These are phyloP conservation scores for Channallabes apus DNA, from an alignment of 2,797 vertebrate genomes.

Conservation along the genomic window DNA sequence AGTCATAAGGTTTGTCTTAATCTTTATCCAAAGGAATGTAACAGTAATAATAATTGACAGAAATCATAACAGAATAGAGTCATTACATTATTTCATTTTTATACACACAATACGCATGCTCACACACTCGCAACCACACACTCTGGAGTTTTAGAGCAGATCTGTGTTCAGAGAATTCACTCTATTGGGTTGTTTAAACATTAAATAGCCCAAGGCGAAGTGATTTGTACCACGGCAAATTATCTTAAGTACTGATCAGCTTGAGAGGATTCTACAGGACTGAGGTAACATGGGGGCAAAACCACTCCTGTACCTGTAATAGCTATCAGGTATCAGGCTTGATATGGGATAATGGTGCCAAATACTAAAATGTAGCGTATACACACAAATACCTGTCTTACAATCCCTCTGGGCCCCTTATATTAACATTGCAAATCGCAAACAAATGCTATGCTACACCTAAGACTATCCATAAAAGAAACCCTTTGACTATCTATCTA, in stretches of 20 bases:
- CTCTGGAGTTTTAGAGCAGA: slow-evolving; percentile 59
- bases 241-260: slow-evolving; percentile 73
- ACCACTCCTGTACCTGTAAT: slow-evolving; percentile 65
- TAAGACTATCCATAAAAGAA: no score
- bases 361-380: slow-evolving; percentile 18
- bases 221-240: slow-evolving; percentile 65
- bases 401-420: not conserved
- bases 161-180: slow-evolving; percentile 60
- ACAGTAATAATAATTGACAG: not conserved
- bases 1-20: not conserved
- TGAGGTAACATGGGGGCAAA: slow-evolving; percentile 55
- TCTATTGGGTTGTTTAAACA: slow-evolving; percentile 60
- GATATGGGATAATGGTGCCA: slow-evolving; percentile 57
- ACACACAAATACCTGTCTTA: not conserved
- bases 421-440: not conserved
- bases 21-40: not conserved
- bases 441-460: not conserved
- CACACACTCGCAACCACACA: not conserved
- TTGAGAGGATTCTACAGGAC: slow-evolving; percentile 62
- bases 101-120: not conserved
- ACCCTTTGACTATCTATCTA: not conserved
- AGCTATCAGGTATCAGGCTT: slow-evolving; percentile 59
- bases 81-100: not conserved
- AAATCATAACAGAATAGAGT: not conserved
- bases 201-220: slow-evolving; percentile 66